phyloP scores from a whole-genome alignment of 1,140 invertebrate genomes.

The Drosophila parabipectinata region DNA sequence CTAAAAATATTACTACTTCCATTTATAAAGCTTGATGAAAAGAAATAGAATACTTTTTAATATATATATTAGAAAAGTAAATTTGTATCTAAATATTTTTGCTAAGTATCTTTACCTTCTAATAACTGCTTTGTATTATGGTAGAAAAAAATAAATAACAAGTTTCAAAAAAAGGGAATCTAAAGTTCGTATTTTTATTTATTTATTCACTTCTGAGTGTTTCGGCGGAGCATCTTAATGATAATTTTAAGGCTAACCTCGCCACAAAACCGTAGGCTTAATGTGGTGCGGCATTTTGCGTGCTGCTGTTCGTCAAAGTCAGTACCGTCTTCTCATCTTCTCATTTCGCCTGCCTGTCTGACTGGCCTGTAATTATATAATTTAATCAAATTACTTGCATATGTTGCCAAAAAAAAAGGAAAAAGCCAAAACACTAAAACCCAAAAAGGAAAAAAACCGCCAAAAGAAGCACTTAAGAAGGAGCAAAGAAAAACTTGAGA shows the following conservation, averaged over 20 bases:
- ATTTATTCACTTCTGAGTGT: background rate
- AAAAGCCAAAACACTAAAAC: conserved; percentile 31
- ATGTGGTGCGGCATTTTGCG: conserved; percentile 44
- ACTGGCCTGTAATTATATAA: conserved; percentile 76
- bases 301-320: conserved; percentile 72
- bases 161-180: background rate
- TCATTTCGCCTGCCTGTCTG: conserved; percentile 41
- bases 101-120: background rate
- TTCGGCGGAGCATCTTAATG: conserved; percentile 14
- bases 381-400: conserved; percentile 83
- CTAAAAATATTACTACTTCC: too few species aligned
- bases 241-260: conserved; percentile 29
- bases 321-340: conserved; percentile 41
- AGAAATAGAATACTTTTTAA: too few species aligned
- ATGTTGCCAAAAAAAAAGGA: conserved; percentile 75
- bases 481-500: conserved; percentile 39
- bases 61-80: too few species aligned
- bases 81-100: too few species aligned
- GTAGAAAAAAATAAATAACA: background rate
- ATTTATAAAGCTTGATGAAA: too few species aligned
- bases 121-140: background rate
- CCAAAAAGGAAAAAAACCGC: conserved; percentile 11
- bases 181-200: background rate
- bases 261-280: conserved; percentile 41
- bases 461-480: conserved; percentile 29